phyloP scores from a whole-genome alignment of 2,113 vertebrate species.

The Pleuronectes platessa region DNA sequence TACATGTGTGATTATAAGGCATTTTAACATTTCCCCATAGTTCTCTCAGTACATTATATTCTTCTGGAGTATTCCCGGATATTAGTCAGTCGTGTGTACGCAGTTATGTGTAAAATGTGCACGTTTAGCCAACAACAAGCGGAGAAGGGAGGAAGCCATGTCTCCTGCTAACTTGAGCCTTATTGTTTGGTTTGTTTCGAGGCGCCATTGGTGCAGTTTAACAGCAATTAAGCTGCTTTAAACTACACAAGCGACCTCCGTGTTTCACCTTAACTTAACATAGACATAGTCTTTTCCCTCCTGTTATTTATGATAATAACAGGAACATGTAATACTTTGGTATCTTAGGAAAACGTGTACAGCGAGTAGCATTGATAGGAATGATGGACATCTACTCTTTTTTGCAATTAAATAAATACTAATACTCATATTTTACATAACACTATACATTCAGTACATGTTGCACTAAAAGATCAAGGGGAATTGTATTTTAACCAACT shows the following conservation, averaged over 20 bases:
- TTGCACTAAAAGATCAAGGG: background rate
- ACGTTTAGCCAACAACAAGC: background rate
- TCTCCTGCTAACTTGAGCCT: slow-evolving; percentile 7
- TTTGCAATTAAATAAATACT: background rate
- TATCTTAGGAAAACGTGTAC: background rate
- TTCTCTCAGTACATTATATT: background rate
- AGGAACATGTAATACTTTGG: background rate
- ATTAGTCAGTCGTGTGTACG: background rate
- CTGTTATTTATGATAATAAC: background rate
- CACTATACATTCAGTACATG: background rate
- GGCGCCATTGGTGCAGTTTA: slow-evolving; percentile 34
- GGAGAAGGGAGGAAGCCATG: background rate
- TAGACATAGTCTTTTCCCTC: background rate
- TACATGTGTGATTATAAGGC: too few species aligned
- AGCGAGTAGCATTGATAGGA: background rate
- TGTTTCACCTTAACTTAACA: background rate
- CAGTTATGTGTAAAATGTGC: background rate
- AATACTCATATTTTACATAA: rapidly evolving
- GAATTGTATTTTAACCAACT: background rate
- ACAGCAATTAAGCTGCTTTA: background rate
- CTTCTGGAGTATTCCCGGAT: rapidly evolving
- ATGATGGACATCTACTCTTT: background rate
- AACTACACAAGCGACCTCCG: background rate
- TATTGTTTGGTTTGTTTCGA: slow-evolving; percentile 52
- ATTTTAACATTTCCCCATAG: background rate